Evolutionary conservation across 1,140 invertebrate species (phyloP).

Genomic region (Augochlora pura): DNA sequence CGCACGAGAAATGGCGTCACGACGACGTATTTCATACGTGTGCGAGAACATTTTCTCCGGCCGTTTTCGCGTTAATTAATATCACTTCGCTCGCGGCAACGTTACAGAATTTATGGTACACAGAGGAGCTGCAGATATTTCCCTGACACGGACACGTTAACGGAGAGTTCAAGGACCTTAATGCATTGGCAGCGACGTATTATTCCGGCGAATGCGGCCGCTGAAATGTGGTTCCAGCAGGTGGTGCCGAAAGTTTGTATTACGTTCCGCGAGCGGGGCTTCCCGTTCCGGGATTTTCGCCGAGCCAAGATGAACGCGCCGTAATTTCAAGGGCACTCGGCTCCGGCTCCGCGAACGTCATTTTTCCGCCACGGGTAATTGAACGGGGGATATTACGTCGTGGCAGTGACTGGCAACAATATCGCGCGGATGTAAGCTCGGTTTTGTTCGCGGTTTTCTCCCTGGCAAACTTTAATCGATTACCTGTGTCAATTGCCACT

Average conservation of each 20-base stretch:
- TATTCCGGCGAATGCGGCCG: conserved; percentile 1
- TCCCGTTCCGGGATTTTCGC: conserved; percentile 24
- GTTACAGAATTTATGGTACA: conserved; percentile 50
- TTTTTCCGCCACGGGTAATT: not conserved
- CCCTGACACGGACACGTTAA: conserved; percentile 33
- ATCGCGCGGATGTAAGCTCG: too few species aligned
- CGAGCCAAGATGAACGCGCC: conserved; percentile 24
- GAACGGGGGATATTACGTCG: not conserved
- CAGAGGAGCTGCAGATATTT: conserved; percentile 46
- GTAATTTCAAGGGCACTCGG: conserved; percentile 35
- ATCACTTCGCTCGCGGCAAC: conserved; percentile 51
- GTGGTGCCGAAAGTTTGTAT: conserved; percentile 34
- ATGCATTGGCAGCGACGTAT: conserved; percentile 17
- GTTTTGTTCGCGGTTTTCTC: too few species aligned
- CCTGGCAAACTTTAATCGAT: too few species aligned
- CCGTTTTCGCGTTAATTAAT: conserved; percentile 63
- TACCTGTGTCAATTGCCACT: too few species aligned
- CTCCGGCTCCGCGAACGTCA: not conserved
- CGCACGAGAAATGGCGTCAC: not conserved
- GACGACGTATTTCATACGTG: conserved; percentile 11
- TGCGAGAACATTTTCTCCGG: conserved; percentile 25
- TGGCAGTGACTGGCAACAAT: not conserved
- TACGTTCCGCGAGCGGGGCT: not conserved
- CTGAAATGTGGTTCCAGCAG: conserved; percentile 21
- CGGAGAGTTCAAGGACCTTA: conserved; percentile 18